A percentile compares a stretch with the other conserved stretches of the same genome.
Conservation (phyloP, 2,888 invertebrate genomes). For the Brassicogethes aeneus region DNA sequence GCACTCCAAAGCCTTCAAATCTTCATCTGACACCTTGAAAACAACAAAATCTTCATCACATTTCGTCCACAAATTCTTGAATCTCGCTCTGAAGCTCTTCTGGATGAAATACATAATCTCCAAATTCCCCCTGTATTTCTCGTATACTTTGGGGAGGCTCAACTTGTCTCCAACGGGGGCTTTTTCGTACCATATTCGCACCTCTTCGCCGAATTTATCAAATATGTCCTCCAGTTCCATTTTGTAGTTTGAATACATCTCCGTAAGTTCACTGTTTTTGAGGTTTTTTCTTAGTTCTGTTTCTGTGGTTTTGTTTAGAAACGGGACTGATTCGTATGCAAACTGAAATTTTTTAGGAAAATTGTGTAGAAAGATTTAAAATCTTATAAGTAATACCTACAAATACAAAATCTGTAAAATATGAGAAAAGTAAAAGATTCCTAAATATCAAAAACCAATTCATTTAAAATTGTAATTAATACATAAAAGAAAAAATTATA, state of each 20-base stretch:
- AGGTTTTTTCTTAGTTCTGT: constrained; percentile 22
- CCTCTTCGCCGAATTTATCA: constrained; percentile 29
- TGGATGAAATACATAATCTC: constrained; percentile 51
- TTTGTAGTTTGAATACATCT: constrained; percentile 29
- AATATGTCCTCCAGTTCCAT: constrained; percentile 23
- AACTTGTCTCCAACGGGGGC: constrained; percentile 27
- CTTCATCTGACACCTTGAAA: constrained; percentile 31
- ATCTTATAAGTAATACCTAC: constrained; percentile 1
- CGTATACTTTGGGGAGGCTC: constrained; percentile 20
- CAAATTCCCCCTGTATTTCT: constrained; percentile 38
- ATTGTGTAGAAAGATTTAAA: not conserved
- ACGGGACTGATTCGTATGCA: constrained; percentile 58
- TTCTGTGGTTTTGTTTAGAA: constrained; percentile 51
- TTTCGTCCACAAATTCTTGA: constrained; percentile 34
- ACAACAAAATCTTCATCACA: constrained; percentile 34
- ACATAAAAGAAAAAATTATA: too few relatives aligned
- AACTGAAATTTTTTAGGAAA: constrained; percentile 48
- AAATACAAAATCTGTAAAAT: too few relatives aligned
- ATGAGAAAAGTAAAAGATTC: too few relatives aligned
- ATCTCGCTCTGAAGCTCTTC: constrained; percentile 47
- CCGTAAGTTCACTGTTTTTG: constrained; percentile 33
- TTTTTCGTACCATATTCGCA: constrained; percentile 35
- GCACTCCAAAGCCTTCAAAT: constrained; percentile 30
- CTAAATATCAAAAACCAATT: too few relatives aligned
- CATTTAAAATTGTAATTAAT: too few relatives aligned